These are phyloP conservation scores for Conus canariensis DNA, from an alignment of 2,888 invertebrate species.

Conservation along the genomic window DNA sequence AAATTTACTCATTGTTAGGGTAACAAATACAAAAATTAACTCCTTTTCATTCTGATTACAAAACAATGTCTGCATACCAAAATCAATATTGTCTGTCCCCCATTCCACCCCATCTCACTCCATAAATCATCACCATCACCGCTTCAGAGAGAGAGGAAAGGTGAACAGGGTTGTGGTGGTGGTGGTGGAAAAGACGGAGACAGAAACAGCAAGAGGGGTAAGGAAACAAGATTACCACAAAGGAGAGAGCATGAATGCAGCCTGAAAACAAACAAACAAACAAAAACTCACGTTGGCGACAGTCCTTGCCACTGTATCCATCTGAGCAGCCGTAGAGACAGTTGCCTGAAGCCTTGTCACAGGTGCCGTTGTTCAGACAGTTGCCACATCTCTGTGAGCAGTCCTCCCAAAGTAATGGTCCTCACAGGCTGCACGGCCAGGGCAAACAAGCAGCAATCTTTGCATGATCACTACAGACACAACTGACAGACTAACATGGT, in stretches of 20 bases:
- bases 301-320: slow-evolving; percentile 60
- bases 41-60: no score
- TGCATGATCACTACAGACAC: no score
- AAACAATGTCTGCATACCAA: no score
- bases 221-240: neutral
- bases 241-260: neutral
- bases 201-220: neutral
- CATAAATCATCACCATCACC: no score
- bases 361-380: slow-evolving; percentile 58
- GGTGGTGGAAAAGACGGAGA: neutral
- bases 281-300: slow-evolving; percentile 53
- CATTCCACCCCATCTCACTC: no score
- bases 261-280: neutral
- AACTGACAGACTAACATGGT: no score
- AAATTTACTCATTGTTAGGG: no score
- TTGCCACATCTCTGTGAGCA: slow-evolving; percentile 62
- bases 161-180: neutral
- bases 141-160: neutral
- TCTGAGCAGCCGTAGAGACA: slow-evolving; percentile 64
- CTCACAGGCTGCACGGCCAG: slow-evolving; percentile 56
- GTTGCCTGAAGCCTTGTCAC: slow-evolving; percentile 63
- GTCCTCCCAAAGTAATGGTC: slow-evolving; percentile 63
- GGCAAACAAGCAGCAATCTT: no score
- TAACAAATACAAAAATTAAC: no score
- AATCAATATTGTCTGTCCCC: no score